Percentiles rank a stretch among this genome's conserved stretches.
phyloP scores from a whole-genome alignment of 1,140 invertebrate species.

The Brachionus sp. region DNA sequence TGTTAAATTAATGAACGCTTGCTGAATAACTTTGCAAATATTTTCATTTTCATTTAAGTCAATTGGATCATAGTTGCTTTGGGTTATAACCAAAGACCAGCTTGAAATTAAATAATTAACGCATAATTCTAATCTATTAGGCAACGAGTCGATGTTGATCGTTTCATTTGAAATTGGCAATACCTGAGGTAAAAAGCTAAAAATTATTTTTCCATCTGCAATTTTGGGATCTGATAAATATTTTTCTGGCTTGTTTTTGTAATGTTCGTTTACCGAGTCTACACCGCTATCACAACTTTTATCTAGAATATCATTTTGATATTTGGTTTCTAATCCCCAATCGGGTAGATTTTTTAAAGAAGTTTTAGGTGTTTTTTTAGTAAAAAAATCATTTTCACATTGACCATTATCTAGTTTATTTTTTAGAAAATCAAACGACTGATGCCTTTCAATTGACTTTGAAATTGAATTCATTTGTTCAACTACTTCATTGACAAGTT shows the following conservation, averaged over 20 bases:
- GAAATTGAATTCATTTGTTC: conserved; percentile 36
- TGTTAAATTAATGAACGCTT: neutral
- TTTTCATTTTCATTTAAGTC: neutral
- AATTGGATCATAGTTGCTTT: neutral
- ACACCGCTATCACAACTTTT: neutral
- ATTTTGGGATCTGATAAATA: neutral
- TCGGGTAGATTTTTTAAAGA: neutral
- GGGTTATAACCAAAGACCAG: neutral
- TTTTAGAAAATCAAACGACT: neutral
- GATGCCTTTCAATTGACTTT: neutral
- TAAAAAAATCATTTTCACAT: neutral
- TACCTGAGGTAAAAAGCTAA: conserved; percentile 43
- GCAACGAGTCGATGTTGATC: neutral
- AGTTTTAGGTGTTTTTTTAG: neutral
- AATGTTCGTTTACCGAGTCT: neutral
- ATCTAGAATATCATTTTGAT: neutral
- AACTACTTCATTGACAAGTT: conserved; percentile 3
- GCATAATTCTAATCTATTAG: neutral
- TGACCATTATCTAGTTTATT: neutral
- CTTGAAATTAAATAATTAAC: neutral
- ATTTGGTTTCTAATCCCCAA: neutral
- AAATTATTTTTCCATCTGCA: conserved; percentile 42
- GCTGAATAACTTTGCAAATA: neutral
- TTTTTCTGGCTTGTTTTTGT: neutral
- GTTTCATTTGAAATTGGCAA: neutral